These are phyloP conservation scores for Clamator glandarius DNA, from an alignment of 2,797 vertebrate species.

Conservation along the genomic window DNA sequence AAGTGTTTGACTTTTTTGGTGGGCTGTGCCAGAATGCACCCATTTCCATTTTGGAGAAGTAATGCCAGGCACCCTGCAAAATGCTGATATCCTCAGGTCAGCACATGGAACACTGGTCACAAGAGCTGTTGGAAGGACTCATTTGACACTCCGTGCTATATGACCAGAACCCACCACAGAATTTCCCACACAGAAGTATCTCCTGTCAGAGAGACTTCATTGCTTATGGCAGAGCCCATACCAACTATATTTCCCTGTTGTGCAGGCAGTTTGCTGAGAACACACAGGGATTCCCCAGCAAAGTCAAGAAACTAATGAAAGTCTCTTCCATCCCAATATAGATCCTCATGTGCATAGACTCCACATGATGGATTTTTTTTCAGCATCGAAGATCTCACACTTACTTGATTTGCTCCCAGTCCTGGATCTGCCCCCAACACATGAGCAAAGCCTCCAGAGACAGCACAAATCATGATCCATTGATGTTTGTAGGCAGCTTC, in stretches of 20 bases:
- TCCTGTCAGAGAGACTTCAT: background rate
- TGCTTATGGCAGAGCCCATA: background rate
- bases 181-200: background rate
- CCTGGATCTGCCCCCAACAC: background rate
- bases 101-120: background rate
- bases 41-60: background rate
- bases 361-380: background rate
- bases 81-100: background rate
- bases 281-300: background rate
- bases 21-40: background rate
- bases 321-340: background rate
- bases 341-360: background rate
- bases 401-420: background rate
- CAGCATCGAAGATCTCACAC: background rate
- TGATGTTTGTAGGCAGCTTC: rapidly evolving
- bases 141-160: background rate
- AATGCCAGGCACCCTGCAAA: background rate
- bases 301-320: constrained; percentile 36
- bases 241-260: background rate
- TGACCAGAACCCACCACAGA: background rate
- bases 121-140: background rate
- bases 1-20: background rate
- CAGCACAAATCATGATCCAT: background rate
- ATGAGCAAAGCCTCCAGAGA: background rate
- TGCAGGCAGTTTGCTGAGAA: background rate